Conservation (phyloP, 2,797 vertebrate genomes). For the Gymnoscopelus microlampas region DNA sequence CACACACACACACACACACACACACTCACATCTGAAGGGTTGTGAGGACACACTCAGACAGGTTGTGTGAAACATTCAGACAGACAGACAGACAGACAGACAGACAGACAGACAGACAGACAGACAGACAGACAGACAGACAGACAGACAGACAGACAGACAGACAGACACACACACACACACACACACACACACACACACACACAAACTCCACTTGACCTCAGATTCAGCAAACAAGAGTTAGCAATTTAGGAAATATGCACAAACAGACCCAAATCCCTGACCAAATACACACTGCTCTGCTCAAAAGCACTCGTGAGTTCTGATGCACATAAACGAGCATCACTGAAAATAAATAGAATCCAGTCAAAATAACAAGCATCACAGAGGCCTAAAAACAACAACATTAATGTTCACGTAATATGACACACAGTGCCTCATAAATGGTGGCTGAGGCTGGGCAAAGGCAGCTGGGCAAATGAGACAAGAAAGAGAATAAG, state of each 20-base stretch:
- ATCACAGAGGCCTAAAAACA: constrained; percentile 5
- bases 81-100: neutral
- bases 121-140: neutral
- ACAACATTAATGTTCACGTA: neutral
- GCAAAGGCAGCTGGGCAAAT: neutral
- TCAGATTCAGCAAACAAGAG: constrained; percentile 32
- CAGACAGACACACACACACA: neutral
- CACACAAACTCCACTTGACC: constrained; percentile 8
- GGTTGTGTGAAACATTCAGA: no score
- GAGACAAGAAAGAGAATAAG: neutral
- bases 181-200: neutral
- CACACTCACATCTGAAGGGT: neutral
- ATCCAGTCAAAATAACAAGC: constrained; percentile 29
- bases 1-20: constrained; percentile 3
- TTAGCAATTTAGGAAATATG: constrained; percentile 20
- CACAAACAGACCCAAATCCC: constrained; percentile 33
- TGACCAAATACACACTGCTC: constrained; percentile 17
- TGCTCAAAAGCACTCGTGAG: constrained; percentile 22
- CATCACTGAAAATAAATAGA: constrained; percentile 31
- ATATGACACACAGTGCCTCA: neutral
- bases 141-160: neutral
- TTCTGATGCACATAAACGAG: constrained; percentile 33
- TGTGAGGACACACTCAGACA: no score
- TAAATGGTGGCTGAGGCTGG: neutral
- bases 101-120: constrained; percentile 2